phyloP scores from a whole-genome alignment of 2,113 vertebrate species.

The Siniperca chuatsi region DNA sequence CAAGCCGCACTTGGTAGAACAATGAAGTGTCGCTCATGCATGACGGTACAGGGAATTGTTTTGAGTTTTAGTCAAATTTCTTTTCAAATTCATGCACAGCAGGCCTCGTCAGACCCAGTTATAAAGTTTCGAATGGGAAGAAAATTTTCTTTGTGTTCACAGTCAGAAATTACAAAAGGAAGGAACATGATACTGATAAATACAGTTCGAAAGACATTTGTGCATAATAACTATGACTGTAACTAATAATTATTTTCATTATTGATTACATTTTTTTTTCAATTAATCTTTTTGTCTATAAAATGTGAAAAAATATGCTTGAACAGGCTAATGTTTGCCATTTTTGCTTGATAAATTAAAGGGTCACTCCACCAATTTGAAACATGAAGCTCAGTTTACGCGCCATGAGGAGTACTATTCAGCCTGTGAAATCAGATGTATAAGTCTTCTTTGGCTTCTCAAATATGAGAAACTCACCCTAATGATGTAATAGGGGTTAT shows the following conservation, averaged over 20 bases:
- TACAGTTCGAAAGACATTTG: neutral
- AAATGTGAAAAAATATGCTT: neutral
- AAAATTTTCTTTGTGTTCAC: conserved; percentile 3
- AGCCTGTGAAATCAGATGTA: neutral
- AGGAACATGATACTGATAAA: conserved; percentile 7
- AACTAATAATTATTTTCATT: neutral
- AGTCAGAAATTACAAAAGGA: conserved; percentile 29
- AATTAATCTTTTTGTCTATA: neutral
- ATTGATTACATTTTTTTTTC: neutral
- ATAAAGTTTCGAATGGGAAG: conserved; percentile 32
- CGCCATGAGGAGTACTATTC: neutral
- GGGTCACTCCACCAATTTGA: neutral
- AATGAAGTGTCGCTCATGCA: conserved; percentile 55
- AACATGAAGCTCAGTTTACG: neutral
- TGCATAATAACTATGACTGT: neutral
- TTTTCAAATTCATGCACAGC: conserved; percentile 52
- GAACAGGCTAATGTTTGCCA: neutral
- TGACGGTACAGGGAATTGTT: conserved; percentile 57
- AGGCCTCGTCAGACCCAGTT: conserved; percentile 33
- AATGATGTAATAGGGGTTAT: neutral
- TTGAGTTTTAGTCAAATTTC: conserved; percentile 62
- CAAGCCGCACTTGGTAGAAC: conserved; percentile 47
- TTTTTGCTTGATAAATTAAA: conserved; percentile 2
- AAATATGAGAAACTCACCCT: neutral
- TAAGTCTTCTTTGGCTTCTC: neutral